Base-by-base conservation (phyloP, 2,113 vertebrate species). In the Tricholaema leucomelas region DNA sequence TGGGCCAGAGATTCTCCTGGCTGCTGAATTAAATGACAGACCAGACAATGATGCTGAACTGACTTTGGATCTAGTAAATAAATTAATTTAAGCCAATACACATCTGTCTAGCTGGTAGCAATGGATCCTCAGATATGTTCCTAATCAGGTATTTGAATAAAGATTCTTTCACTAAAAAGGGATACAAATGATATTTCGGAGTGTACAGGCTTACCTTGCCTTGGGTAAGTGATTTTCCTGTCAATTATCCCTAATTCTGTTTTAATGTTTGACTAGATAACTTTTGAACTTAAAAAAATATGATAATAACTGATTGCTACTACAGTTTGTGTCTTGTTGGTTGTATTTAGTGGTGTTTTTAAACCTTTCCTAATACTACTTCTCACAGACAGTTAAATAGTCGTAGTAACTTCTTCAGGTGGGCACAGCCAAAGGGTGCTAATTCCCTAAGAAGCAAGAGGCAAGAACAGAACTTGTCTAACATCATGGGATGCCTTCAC, bases 111-210 rank as follows among this genome's bases (percentile, higher is more conserved):
- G 85, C 79, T 72, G 50, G 15, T 77, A 44, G 52, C 88, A 86
- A 66, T 81, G 31, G 52, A 33, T 63, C 42, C 17, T 84, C 46
- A 77, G 52, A 97, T 95, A 94, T 95, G 96, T 96, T 94, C 94
- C 94, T 98, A 98, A 98, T 97, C 96, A 97, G 93, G 91, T 58
- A 91, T 56, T 86, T 89, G 93, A 97, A 95, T 94, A 95, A 93
- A 88, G 84, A 96, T 97, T 91, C 50, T 9, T 79, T 81, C 38
- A 85, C 36, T 70, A 59, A 74, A 72, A 81, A 35, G 50, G 75
- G 66, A 71, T 58, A 50, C 38, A 88, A 92, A 85, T 60, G 63
- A 14, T 50, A 33, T 84, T 67, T 61, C 33, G 61, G 63, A 60
- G 59, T n/a, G 13, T 88, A 48, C 36, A 52, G 63, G 27, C 40